phyloP scores from a whole-genome alignment of 2,113 vertebrate genomes.

The Cathartes aura region DNA sequence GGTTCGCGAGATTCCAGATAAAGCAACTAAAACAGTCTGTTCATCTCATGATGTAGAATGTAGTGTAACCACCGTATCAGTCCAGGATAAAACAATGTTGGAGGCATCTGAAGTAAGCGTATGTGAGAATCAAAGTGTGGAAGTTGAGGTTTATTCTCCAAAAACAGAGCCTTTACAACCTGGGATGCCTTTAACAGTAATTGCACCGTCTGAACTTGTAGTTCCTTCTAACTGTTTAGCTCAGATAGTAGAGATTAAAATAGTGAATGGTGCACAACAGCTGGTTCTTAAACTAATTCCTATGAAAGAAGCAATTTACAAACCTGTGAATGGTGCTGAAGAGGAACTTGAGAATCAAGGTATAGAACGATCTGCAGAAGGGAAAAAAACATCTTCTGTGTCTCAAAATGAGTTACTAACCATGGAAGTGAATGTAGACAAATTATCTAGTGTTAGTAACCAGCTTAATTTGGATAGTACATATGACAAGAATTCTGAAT shows the following conservation, averaged over 20 bases:
- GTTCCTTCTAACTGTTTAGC: conserved; percentile 92
- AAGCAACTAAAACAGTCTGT: not conserved
- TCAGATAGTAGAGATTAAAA: conserved; percentile 92
- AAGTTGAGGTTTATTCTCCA: conserved; percentile 82
- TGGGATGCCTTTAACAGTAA: conserved; percentile 86
- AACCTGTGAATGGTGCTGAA: not conserved
- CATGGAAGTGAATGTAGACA: conserved; percentile 26
- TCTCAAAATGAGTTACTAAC: conserved; percentile 17
- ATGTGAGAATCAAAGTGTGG: conserved; percentile 73
- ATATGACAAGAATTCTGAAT: conserved; percentile 28
- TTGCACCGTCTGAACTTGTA: conserved; percentile 87
- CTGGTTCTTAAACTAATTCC: conserved; percentile 89
- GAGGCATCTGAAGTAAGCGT: not conserved
- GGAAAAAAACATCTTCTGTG: not conserved
- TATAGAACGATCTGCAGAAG: not conserved
- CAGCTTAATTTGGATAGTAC: not conserved
- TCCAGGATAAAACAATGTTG: conserved; percentile 19
- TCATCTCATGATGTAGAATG: not conserved
- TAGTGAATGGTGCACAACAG: conserved; percentile 89
- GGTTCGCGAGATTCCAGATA: conserved; percentile 21
- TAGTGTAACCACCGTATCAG: conserved; percentile 20
- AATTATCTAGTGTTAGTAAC: not conserved
- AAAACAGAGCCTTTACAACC: conserved; percentile 82
- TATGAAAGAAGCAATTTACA: conserved; percentile 60
- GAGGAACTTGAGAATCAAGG: not conserved